Base-by-base conservation (phyloP, 2,797 vertebrate genomes). In the Microctenopoma stevenorrisi region DNA sequence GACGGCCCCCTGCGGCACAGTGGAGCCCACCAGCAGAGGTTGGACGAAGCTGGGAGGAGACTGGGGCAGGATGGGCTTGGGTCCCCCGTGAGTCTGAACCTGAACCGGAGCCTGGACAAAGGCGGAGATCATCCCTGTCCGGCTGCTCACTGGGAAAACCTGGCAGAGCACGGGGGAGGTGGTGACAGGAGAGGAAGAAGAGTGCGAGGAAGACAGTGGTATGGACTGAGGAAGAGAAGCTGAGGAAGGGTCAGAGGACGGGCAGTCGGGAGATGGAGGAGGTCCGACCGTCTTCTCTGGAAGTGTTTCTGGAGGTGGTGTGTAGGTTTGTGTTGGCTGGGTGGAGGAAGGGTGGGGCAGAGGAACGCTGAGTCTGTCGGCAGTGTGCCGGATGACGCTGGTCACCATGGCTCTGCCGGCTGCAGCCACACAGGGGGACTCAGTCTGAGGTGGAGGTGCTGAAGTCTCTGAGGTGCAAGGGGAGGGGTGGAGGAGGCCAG, bases 331-430 rank as follows among this genome's bases (percentile, higher is more conserved):
- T 16, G 87, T 65, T 1, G 56, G 78, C 33, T 59, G 88, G 38
- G 61, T 1, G 12, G 33, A 3, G 1, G 88, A 15, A 7, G 67
- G 26, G 0, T 67, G 38, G 72, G 91, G 81, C 9, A 42, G 79
- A 15, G 62, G 92, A 83, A 43, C 0, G 14, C 35, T 4, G 47
- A 78, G 71, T 63, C 89, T 88, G 86, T 95, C 95, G 1, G 90
- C 95, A 0, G 96, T 96, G 91, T 97, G 96, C 28, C 95, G 94
- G 85, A 97, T 97, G 80, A 97, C 96, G 0, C 97, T 96, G 0
- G 95, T 96, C 49, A 86, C 93, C 94, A 95, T 90, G 14, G 97
- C 94, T 85, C 94, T 93, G 91, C 92, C 86, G 16, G 89, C 85
- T 14, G 58, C 68, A 18, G 79, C 62, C 1, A 82, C 6, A 1